These are phyloP conservation scores for Congeria kusceri DNA, from an alignment of 2,888 invertebrate species.

Conservation along the genomic window DNA sequence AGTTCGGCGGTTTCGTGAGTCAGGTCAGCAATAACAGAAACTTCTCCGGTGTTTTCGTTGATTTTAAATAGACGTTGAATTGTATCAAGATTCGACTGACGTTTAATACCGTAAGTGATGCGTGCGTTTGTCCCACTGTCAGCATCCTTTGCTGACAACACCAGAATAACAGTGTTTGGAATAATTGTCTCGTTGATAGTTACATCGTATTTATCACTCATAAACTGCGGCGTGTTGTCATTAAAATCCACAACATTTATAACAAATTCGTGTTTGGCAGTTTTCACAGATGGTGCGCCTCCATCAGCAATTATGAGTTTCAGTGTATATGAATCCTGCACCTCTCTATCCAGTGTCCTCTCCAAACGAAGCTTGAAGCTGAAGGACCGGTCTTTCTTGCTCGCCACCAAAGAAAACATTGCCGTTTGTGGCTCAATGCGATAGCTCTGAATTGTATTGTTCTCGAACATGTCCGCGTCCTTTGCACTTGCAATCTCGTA, in stretches of 20 bases:
- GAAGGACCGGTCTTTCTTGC: conserved; percentile 49
- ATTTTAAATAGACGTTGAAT: conserved; percentile 58
- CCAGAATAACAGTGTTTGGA: conserved; percentile 66
- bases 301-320: conserved; percentile 76
- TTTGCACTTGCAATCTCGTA: conserved; percentile 44
- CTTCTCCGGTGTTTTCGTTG: conserved; percentile 56
- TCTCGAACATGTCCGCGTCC: conserved; percentile 56
- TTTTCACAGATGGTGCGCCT: conserved; percentile 60
- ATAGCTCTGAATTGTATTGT: conserved; percentile 53
- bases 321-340: conserved; percentile 67
- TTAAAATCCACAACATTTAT: conserved; percentile 76
- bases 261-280: conserved; percentile 72
- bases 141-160: conserved; percentile 92
- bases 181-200: conserved; percentile 73
- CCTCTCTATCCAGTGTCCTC: conserved; percentile 74
- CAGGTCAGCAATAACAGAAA: conserved; percentile 58
- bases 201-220: conserved; percentile 67
- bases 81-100: conserved; percentile 58
- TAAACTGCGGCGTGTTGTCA: conserved; percentile 77
- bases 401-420: conserved; percentile 42
- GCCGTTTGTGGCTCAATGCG: conserved; percentile 37
- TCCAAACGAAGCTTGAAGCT: conserved; percentile 66
- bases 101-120: conserved; percentile 85
- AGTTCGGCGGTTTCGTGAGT: conserved; percentile 59
- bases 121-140: conserved; percentile 92